A percentile compares a stretch with the other conserved stretches of the same genome.
Conservation (phyloP, 2,797 vertebrate genomes). For the Scomberomorus guttatus region DNA sequence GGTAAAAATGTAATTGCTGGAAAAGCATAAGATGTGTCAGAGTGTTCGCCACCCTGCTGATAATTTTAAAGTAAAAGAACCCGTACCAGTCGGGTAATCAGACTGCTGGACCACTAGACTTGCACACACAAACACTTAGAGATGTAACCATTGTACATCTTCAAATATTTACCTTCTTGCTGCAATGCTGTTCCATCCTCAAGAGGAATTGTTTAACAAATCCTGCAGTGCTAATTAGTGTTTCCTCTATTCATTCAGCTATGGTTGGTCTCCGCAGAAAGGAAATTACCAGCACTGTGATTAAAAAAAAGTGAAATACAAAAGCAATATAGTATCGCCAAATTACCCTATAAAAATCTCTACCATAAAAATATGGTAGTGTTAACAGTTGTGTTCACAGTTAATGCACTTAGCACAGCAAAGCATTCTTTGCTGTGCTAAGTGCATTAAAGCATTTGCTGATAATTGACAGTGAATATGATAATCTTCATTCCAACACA, state of each 20-base stretch:
- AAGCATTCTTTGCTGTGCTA: not conserved
- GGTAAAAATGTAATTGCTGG: conserved; percentile 62
- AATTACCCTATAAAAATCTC: conserved; percentile 47
- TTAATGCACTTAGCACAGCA: conserved; percentile 11
- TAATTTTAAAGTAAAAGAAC: conserved; percentile 64
- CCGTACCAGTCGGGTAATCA: conserved; percentile 43
- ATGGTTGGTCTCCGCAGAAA: conserved; percentile 45
- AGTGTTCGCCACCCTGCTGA: conserved; percentile 50
- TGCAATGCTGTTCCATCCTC: conserved; percentile 63
- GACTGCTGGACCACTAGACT: conserved; percentile 30
- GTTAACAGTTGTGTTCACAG: conserved; percentile 35
- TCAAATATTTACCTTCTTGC: conserved; percentile 75
- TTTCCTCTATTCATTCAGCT: conserved; percentile 46
- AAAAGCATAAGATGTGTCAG: conserved; percentile 61
- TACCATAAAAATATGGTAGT: not conserved
- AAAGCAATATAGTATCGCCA: conserved; percentile 40
- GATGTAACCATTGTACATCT: conserved; percentile 56
- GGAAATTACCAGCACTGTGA: conserved; percentile 50
- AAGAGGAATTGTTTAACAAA: conserved; percentile 69
- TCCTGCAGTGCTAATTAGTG: conserved; percentile 73
- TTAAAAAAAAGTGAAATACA: conserved; percentile 30
- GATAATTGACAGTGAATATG: conserved; percentile 2
- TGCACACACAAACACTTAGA: conserved; percentile 29
- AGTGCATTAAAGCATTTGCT: not conserved
- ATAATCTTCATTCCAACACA: conserved; percentile 1